phyloP scores from a whole-genome alignment of 2,113 vertebrate species.

The Anseranas semipalmata region DNA sequence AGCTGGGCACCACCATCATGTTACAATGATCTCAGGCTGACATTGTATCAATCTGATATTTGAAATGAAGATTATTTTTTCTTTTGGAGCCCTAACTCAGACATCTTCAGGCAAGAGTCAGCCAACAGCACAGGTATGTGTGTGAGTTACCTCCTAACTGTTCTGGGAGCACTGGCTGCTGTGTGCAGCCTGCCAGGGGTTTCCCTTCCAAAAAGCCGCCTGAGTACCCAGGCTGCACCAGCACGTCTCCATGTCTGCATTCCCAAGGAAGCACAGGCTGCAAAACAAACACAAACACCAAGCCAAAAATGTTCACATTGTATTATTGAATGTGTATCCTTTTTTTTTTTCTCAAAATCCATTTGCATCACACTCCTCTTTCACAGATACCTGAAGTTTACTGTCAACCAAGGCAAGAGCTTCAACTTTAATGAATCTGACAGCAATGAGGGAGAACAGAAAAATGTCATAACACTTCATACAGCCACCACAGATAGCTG shows the following conservation, averaged over 20 bases:
- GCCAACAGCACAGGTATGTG: neutral
- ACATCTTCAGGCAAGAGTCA: neutral
- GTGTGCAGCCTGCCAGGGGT: neutral
- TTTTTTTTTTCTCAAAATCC: neutral
- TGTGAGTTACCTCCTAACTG: neutral
- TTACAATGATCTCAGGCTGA: neutral
- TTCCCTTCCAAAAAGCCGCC: neutral
- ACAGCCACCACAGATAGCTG: neutral
- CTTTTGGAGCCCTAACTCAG: neutral
- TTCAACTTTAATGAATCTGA: neutral
- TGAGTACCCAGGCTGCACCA: neutral
- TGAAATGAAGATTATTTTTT: neutral
- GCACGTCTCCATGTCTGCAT: neutral
- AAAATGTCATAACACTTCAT: neutral
- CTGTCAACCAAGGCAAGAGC: fast-evolving
- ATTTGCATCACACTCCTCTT: neutral
- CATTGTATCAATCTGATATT: neutral
- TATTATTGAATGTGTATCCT: neutral
- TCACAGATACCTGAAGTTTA: neutral
- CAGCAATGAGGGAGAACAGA: neutral
- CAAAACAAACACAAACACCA: neutral
- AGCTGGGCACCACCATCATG: neutral
- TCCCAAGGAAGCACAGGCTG: neutral
- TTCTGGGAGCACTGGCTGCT: neutral
- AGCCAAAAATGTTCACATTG: neutral